A percentile compares a stretch with the other conserved stretches of the same genome.
Conservation (phyloP, 2,113 vertebrate genomes). For the Heteronetta atricapilla region DNA sequence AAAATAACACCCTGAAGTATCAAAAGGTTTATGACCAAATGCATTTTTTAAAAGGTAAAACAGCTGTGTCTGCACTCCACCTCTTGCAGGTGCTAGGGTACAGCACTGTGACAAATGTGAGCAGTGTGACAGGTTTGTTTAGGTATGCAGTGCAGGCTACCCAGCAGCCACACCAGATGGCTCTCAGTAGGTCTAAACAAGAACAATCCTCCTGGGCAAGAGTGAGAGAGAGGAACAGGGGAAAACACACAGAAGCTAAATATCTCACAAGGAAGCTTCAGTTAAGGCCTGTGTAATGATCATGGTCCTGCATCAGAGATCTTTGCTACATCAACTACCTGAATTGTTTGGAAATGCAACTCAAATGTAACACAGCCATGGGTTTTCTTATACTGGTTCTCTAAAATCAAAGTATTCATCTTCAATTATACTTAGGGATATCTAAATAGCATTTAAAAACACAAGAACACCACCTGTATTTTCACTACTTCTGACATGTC, state of each 20-base stretch:
- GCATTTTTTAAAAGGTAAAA: background rate
- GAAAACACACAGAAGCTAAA: background rate
- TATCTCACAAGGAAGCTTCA: background rate
- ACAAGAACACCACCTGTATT: background rate
- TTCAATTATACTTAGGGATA: background rate
- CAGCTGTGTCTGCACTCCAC: background rate
- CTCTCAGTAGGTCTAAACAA: background rate
- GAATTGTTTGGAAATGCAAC: background rate
- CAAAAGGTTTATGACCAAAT: too few species aligned
- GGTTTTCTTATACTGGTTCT: background rate
- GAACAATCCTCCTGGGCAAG: constrained; percentile 17
- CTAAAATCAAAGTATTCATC: background rate
- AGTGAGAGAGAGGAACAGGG: background rate
- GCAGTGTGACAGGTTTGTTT: background rate
- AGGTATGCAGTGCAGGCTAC: background rate
- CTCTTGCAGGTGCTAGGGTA: background rate
- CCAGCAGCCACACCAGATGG: constrained; percentile 25
- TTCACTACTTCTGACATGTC: background rate
- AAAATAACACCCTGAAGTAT: background rate
- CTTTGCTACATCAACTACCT: background rate
- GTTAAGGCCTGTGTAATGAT: background rate
- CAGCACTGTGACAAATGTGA: background rate
- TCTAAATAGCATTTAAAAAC: background rate
- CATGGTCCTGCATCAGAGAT: background rate
- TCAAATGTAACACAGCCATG: background rate